Base-by-base conservation (phyloP, 1,140 invertebrate genomes). In the Euura saliciscinereae region DNA sequence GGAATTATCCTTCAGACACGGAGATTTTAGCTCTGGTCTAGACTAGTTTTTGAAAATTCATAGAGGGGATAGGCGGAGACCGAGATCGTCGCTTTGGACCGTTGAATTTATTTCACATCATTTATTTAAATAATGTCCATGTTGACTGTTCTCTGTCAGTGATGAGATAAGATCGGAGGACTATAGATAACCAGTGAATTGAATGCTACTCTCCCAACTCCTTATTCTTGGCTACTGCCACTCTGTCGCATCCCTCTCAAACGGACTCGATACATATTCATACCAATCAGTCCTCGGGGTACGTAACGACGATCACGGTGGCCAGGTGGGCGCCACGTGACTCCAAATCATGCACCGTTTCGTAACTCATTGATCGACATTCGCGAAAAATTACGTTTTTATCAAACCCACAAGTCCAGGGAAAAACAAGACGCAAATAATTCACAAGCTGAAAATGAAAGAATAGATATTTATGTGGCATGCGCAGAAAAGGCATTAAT, bases 71-170 rank as follows among this genome's bases (percentile, higher is more conserved):
- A 28, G 28, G 1, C 28, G 28, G 28, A 28, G 28, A 28, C 28
- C 28, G 28, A 28, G 28, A 1, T 28, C 28, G 0, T 28, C 28
- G 28, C 0, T 28, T 28, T 28, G 28, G 28, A 28, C 28, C 28
- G 28, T 28, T 28, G 28, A 28, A 28, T 28, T 28, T 28, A 28
- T 28, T 28, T 28, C 28, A 28, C 0, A 59, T 59, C 3, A 59
- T 6, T 59, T 8, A 59, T 59, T 59, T n/a, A n/a, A 59, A 59
- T 59, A 59, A 59, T 11, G 6, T 59, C 51, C 13, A 59, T 6
- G 51, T n/a, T 59, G 51, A 59, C 51, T 59, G 51, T n/a, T 59
- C 51, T 59, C 51, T 59, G 51, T 59, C 51, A 59, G 51, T 59
- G 51, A 59, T 11, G 13, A 59, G 51, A 59, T 59, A 59, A 59